Base-by-base conservation (phyloP, 2,888 invertebrate genomes). In the Neoaliturus tenellus region DNA sequence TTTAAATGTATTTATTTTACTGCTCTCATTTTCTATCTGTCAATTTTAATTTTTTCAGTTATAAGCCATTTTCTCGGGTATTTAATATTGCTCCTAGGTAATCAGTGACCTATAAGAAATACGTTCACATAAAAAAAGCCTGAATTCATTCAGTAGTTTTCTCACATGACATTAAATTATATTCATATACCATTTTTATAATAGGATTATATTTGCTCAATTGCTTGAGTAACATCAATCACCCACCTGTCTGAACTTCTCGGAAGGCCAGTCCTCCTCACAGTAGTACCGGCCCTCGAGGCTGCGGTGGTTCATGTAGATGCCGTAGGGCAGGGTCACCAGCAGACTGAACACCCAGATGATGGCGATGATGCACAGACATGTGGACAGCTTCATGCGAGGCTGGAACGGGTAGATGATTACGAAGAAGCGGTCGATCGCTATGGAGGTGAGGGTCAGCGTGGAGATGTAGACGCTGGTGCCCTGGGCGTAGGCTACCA, bases 401-500 rank as follows among this genome's bases (percentile, higher is more conserved):
- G 97, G 98, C 89, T 95, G 94, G 91, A 98, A 99, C 0, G 99
- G 99, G 90, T 98, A 97, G 86, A 99, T 97, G 88, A 99, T 99
- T 85, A 99, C 98, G 90, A 98, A 96, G 91, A 98, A 99, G 83
- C 99, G 94, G 92, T 99, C 99, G 85, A 99, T 95, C 80, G 99
- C 99, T 88, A 99, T 99, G 87, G 98, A 97, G 88, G 98, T 99
- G 86, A 99, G 93, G 5, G 99, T 99, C 88, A 99, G 92, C 0
- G 99, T 98, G 85, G 98, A 98, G 89, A 99, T 98, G 93, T 99
- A 99, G 87, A 99, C 98, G 90, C 98, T 98, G 89, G 97, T 96
- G 82, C 98, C 98, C 91, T 98, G 98, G 84, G 98, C 96, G 91
- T 96, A 98, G 82, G 99, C 96, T 86, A 98, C 96, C 88, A 98